These are phyloP conservation scores for Eulemur rubriventer DNA, from an alignment of 2,797 vertebrate species.

Conservation along the genomic window DNA sequence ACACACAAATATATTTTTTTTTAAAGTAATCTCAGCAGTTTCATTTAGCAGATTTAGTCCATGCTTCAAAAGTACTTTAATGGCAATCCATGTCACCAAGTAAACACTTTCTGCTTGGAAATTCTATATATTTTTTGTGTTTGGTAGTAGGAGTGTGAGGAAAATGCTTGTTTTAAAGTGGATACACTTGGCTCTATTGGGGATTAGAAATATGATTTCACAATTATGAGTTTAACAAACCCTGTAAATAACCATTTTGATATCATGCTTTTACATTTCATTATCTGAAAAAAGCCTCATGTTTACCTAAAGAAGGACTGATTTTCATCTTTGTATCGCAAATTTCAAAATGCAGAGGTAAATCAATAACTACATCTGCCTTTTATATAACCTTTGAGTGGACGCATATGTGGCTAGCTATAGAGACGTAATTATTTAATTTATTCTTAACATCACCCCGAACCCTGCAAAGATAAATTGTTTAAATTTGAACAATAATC, in stretches of 20 bases:
- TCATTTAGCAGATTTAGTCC: constrained; percentile 6
- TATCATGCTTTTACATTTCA: constrained; percentile 21
- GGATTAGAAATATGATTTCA: background rate
- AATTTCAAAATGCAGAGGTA: constrained; percentile 59
- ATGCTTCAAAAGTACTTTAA: constrained; percentile 39
- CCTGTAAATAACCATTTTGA: background rate
- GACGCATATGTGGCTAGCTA: background rate
- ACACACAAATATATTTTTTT: background rate
- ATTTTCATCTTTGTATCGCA: constrained; percentile 56
- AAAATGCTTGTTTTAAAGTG: constrained; percentile 29
- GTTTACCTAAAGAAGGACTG: background rate
- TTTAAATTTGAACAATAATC: constrained; percentile 51
- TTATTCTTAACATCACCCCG: constrained; percentile 10
- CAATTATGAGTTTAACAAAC: background rate
- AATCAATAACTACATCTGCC: constrained; percentile 41
- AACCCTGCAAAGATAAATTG: constrained; percentile 24
- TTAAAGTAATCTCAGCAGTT: background rate
- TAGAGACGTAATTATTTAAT: constrained; percentile 43
- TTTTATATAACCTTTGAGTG: constrained; percentile 28
- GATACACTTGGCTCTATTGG: background rate
- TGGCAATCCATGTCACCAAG: background rate
- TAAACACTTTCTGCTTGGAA: constrained; percentile 44
- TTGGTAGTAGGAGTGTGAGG: background rate
- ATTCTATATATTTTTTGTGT: background rate
- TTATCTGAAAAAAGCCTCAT: constrained; percentile 38